These are phyloP conservation scores for Corynorhinus townsendii DNA, from an alignment of 2,113 vertebrate species.

Conservation along the genomic window DNA sequence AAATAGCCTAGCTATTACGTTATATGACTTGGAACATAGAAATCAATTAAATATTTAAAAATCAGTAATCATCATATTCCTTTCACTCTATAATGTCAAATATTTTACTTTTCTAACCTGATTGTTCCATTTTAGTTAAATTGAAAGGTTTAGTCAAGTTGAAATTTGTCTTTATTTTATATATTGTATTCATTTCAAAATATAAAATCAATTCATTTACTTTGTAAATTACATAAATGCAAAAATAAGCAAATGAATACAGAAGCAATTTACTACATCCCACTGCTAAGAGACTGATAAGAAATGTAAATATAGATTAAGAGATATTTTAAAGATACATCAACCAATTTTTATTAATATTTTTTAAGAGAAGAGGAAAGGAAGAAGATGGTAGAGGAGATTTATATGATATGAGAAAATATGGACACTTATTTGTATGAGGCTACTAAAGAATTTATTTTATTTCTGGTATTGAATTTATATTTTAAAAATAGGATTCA, in stretches of 20 bases:
- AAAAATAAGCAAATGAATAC: background rate
- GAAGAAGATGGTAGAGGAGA: fast-evolving
- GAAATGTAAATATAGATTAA: background rate
- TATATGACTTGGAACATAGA: background rate
- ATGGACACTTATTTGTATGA: background rate
- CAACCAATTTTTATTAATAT: background rate
- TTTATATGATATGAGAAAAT: background rate
- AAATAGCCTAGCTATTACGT: background rate
- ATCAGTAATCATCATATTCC: background rate
- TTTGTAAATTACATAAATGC: background rate
- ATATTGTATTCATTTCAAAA: background rate
- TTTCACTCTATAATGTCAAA: background rate
- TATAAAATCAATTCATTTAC: background rate
- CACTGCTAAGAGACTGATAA: background rate
- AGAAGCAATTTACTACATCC: background rate
- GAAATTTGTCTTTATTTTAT: background rate
- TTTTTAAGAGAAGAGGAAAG: background rate
- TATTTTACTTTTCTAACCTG: background rate
- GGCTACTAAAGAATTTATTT: background rate
- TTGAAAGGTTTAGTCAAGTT: background rate
- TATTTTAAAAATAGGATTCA: background rate
- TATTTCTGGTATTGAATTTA: background rate
- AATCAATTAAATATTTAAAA: background rate
- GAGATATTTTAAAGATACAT: background rate
- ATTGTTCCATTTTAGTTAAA: background rate